phyloP scores from a whole-genome alignment of 2,888 invertebrate genomes.

The Cataglyphis albicans region DNA sequence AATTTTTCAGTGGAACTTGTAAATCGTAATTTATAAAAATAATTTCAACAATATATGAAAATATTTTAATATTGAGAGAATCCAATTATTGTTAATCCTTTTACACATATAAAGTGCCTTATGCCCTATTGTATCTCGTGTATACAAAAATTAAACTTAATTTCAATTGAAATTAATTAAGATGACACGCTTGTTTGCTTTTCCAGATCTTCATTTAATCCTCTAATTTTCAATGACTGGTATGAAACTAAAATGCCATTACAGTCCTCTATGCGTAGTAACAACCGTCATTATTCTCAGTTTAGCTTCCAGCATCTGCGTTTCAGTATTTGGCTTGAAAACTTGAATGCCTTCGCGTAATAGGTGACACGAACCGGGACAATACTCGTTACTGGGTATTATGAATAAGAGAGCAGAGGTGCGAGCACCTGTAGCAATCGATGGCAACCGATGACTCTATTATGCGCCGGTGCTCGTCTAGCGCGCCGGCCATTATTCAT shows the following conservation, averaged over 20 bases:
- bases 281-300: slow-evolving; percentile 36
- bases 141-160: slow-evolving; percentile 26
- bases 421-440: slow-evolving; percentile 54
- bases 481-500: slow-evolving; percentile 76
- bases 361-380: slow-evolving; percentile 19
- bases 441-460: slow-evolving; percentile 73
- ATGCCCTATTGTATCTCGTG: background rate
- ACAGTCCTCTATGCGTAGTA: background rate
- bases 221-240: slow-evolving; percentile 16
- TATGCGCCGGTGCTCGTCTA: slow-evolving; percentile 66
- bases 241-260: slow-evolving; percentile 12
- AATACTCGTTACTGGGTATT: slow-evolving; percentile 13
- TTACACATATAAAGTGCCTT: background rate
- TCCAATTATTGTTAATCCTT: slow-evolving; percentile 18
- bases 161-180: slow-evolving; percentile 41
- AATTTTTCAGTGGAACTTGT: background rate
- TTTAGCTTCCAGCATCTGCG: background rate
- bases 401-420: slow-evolving; percentile 31
- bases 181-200: background rate
- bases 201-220: slow-evolving; percentile 7
- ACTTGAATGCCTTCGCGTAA: slow-evolving; percentile 20
- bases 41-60: slow-evolving; percentile 17
- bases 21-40: slow-evolving; percentile 9
- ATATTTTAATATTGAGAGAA: slow-evolving; percentile 18
- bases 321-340: slow-evolving; percentile 6